A percentile compares a stretch with the other conserved stretches of the same genome.
phyloP scores from a whole-genome alignment of 2,888 invertebrate species.

The Atrina japonica region DNA sequence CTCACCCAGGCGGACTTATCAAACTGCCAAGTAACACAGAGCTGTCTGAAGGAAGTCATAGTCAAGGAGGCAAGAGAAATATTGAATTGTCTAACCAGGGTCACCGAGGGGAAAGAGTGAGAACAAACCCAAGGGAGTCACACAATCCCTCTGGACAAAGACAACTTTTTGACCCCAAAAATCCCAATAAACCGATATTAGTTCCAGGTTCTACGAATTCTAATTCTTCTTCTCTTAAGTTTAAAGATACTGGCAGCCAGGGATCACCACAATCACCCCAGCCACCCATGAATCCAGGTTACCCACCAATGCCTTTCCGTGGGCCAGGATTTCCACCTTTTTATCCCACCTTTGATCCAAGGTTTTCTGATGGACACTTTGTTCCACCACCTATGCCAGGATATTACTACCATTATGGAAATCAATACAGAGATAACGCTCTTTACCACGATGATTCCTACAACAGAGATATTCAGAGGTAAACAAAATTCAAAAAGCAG shows the following conservation, averaged over 20 bases:
- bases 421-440: slow-evolving; percentile 38
- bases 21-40: slow-evolving; percentile 53
- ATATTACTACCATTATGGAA: slow-evolving; percentile 55
- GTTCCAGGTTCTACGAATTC: slow-evolving; percentile 41
- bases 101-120: slow-evolving; percentile 23
- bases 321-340: slow-evolving; percentile 18
- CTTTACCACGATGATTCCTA: slow-evolving; percentile 54
- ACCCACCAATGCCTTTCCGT: slow-evolving; percentile 23
- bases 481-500: no score
- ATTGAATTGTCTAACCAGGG: neutral
- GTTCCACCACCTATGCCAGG: slow-evolving; percentile 40
- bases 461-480: slow-evolving; percentile 59
- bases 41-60: slow-evolving; percentile 4
- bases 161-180: slow-evolving; percentile 75
- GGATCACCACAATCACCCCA: slow-evolving; percentile 49
- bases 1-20: slow-evolving; percentile 56
- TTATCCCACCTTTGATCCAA: slow-evolving; percentile 45
- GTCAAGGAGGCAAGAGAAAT: slow-evolving; percentile 1
- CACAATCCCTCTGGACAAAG: slow-evolving; percentile 56
- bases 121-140: slow-evolving; percentile 35
- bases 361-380: slow-evolving; percentile 21
- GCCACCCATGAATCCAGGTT: slow-evolving; percentile 42
- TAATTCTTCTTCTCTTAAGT: slow-evolving; percentile 51
- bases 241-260: slow-evolving; percentile 58
- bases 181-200: slow-evolving; percentile 73